Evolutionary conservation across 2,113 vertebrate species (phyloP), one percentile per base, ranked within the genome.

Genomic region (Channa maculata): DNA sequence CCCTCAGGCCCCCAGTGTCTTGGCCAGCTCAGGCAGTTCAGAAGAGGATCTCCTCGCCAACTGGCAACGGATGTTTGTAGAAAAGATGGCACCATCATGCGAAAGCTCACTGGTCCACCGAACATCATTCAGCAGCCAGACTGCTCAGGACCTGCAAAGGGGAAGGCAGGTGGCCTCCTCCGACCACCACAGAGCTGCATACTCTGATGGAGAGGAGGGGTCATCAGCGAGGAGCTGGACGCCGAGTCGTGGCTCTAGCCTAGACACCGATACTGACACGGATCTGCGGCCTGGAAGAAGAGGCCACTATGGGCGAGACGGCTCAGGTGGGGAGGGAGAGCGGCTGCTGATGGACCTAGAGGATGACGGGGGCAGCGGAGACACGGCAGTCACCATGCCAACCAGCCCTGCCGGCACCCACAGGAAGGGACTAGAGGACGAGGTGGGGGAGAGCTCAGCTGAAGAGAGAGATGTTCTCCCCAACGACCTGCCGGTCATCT

Each of bases 51-150:
- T 99, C 15, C 88, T 99, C 38, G 95, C 96, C 71, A 98, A 96
- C 91, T 99, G 97, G 97, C 97, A 98, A 89, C 94, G 96, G 1
- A 96, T 97, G 85, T 99, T 99, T 64, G 97, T 99, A 73, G 97
- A 98, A 81, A 98, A 96, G 88, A 93, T 94, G 33, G 95, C 97
- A 0, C 86, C 96, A 1, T 49, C 93, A n/a, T 84, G 93, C 0
- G 94, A 95, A 14, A 72, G 53, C 3, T 90, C 92, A 0, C 75
- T 96, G 83, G 79, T 90, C 44, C 95, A 96, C 81, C 96, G 97
- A 60, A 98, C 97, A 0, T 94, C 97, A 2, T 98, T 96, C 37
- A 92, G 95, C 86, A 92, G 88, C 0, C 97, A 98, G 24, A 93
- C 85, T 0, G 95, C 94, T 1, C 93, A 95, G 0, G 96, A 97